Evolutionary conservation across 1,140 invertebrate genomes (phyloP).

Genomic region (Drosophila paulistorum): DNA sequence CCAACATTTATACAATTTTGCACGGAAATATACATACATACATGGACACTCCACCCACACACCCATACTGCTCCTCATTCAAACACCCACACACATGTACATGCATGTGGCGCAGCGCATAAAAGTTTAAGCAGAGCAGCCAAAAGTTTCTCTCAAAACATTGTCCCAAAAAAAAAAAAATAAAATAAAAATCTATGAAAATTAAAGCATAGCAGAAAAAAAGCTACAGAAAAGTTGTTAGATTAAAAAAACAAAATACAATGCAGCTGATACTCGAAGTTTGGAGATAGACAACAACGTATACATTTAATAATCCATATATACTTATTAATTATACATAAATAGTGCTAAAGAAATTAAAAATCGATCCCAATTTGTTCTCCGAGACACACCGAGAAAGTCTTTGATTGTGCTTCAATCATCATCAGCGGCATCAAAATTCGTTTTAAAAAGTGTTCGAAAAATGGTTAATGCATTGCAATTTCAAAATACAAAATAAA

Average conservation of each 20-base stretch:
- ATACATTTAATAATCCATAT: neutral
- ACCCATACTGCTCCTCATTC: slow-evolving; percentile 15
- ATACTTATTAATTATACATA: neutral
- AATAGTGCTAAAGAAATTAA: neutral
- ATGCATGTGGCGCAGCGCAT: slow-evolving; percentile 56
- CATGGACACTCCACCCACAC: slow-evolving; percentile 4
- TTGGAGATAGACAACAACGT: neutral
- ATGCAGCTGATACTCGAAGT: slow-evolving; percentile 12
- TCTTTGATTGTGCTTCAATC: no score
- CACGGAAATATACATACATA: slow-evolving; percentile 67
- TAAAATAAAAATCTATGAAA: slow-evolving; percentile 73
- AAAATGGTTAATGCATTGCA: no score
- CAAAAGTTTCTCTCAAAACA: slow-evolving; percentile 58
- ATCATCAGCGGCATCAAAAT: no score
- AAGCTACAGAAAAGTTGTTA: slow-evolving; percentile 56
- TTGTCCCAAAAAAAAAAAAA: slow-evolving; percentile 36
- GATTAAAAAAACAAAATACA: slow-evolving; percentile 66
- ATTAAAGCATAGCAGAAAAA: slow-evolving; percentile 65
- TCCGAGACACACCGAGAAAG: no score
- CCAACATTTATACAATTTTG: slow-evolving; percentile 77
- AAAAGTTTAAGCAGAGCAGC: slow-evolving; percentile 79
- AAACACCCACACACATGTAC: slow-evolving; percentile 17
- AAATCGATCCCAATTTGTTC: no score
- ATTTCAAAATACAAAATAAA: no score
- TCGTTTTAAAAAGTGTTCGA: no score